Base-by-base conservation (phyloP, 2,888 invertebrate species). In the Agrilus mali region DNA sequence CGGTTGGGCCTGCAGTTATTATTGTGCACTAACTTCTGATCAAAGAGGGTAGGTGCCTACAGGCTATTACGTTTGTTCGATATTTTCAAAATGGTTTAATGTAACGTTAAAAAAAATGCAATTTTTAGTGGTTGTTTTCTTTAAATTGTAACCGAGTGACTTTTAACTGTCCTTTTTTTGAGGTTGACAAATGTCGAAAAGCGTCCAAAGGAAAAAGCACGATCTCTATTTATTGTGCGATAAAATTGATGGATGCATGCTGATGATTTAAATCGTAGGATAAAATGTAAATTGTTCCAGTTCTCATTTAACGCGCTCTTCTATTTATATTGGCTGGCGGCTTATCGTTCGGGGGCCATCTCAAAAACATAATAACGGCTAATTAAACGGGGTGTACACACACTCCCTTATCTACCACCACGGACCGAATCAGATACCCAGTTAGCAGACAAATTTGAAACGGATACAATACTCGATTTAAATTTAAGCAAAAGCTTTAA, bases 1-100 rank as follows among this genome's bases (percentile, higher is more conserved):
- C 61, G 63, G 60, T 61, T 57, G 63, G 63, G 64, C 57, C 60
- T 61, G 54, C 49, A 56, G 54, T 52, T 54, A 55, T 56, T 52
- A 54, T 55, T 55, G 54, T 54, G 44, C 45, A 43, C 42, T 48
- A 48, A 48, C 43, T 35, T 15, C 13, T 35, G 10, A 27, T 27
- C 27, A 4, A 27, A 27, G 27, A 27, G 27, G 27, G 27, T 27
- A n/a, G n/a, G n/a, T n/a, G n/a, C n/a, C n/a, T n/a, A 27, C 10
- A 27, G 27, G 3, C 10, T 27, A 27, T 27, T 10, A 27, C 10
- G 5, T 10, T 27, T 27, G 5, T 10, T 27, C 27, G 10, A 10
- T 27, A 27, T 27, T 27, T 27, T 22, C 22, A 7, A 22, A 22
- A 22, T 7, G 22, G 22, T 22, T 22, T 17, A 17, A 4, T 22